These are phyloP conservation scores for Terrapene triunguis DNA, from an alignment of 2,113 vertebrate genomes.

Conservation along the genomic window DNA sequence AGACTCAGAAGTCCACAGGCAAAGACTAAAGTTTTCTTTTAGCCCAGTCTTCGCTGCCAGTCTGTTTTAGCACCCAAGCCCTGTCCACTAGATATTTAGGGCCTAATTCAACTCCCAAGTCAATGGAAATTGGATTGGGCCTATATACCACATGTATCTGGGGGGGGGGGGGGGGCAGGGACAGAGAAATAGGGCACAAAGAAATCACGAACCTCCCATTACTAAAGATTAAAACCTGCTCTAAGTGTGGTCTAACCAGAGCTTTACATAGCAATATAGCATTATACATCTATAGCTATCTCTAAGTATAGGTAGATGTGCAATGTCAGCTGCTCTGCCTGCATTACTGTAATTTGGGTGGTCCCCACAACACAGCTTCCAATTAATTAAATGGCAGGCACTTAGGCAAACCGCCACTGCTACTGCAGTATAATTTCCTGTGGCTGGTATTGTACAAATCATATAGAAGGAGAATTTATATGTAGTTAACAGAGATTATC, in stretches of 20 bases:
- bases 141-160: constrained; percentile 24
- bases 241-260: constrained; percentile 3
- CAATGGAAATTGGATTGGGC: background rate
- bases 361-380: background rate
- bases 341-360: background rate
- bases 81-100: background rate
- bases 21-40: background rate
- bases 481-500: background rate
- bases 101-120: background rate
- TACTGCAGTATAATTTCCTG: background rate
- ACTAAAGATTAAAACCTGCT: constrained; percentile 56
- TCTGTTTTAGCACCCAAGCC: background rate
- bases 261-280: constrained; percentile 21
- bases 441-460: background rate
- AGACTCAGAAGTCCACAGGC: background rate
- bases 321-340: background rate
- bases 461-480: background rate
- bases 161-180: background rate
- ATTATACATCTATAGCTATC: constrained; percentile 17
- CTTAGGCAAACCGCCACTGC: background rate
- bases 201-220: constrained; percentile 42
- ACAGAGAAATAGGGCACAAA: background rate
- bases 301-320: background rate
- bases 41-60: background rate
- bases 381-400: background rate